Evolutionary conservation across 2,888 invertebrate genomes (phyloP).

Genomic region (Rosalia funebris): DNA sequence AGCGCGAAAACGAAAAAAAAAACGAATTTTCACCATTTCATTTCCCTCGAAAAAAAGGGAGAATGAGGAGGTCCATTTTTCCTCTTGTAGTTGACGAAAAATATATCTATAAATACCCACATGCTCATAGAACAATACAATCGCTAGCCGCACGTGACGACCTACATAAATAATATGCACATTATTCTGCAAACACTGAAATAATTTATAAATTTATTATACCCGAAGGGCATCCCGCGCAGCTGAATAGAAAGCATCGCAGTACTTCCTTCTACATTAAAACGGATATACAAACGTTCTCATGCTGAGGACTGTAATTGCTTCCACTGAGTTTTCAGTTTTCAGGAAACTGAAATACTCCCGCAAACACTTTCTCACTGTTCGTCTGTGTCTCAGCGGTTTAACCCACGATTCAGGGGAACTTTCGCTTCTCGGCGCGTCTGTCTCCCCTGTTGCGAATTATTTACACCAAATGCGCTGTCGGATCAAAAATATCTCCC

Average conservation of each 20-base stretch:
- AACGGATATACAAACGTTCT: conserved; percentile 10
- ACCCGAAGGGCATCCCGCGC: not conserved
- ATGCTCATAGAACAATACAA: too few relatives aligned
- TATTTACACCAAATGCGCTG: conserved; percentile 13
- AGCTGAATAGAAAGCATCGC: conserved; percentile 1
- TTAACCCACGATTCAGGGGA: conserved; percentile 18
- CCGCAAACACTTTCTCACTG: conserved; percentile 20
- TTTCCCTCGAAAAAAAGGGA: too few relatives aligned
- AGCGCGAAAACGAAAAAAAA: too few relatives aligned
- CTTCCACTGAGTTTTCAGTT: conserved; percentile 11
- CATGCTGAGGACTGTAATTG: conserved; percentile 6
- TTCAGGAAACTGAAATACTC: conserved; percentile 22
- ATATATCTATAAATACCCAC: too few relatives aligned
- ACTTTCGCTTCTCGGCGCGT: conserved; percentile 9
- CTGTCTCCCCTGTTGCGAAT: conserved; percentile 5
- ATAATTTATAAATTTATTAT: conserved; percentile 1
- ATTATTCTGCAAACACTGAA: conserved; percentile 6
- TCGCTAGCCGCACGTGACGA: conserved; percentile 5
- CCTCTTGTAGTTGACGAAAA: too few relatives aligned
- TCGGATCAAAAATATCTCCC: conserved; percentile 14
- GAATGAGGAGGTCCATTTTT: too few relatives aligned
- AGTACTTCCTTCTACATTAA: conserved; percentile 6
- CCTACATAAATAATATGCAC: conserved; percentile 10
- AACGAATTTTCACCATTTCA: too few relatives aligned
- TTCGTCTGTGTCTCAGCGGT: conserved; percentile 19